Conservation (phyloP, 2,113 vertebrate species). For the Gavia stellata region DNA sequence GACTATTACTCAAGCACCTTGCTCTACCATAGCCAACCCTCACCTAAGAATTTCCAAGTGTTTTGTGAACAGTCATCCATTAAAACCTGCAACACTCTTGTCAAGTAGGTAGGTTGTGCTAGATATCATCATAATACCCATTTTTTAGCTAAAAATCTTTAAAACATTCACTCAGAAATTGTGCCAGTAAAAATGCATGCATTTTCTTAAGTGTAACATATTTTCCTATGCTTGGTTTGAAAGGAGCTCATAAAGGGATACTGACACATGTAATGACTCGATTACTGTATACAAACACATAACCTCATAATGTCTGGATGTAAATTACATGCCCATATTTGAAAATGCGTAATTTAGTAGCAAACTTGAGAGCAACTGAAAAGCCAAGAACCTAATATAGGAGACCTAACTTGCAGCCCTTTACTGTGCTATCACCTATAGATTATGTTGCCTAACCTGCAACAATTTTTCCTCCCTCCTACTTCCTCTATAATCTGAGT, state of each 20-base stretch:
- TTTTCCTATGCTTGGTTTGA: neutral
- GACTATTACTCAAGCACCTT: neutral
- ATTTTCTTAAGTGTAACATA: neutral
- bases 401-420: neutral
- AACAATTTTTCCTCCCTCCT: neutral
- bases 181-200: neutral
- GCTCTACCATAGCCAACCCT: neutral
- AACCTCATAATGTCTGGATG: neutral
- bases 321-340: neutral
- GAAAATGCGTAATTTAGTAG: neutral
- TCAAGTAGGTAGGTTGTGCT: neutral
- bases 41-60: neutral
- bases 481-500: neutral
- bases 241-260: neutral
- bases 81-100: neutral
- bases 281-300: neutral
- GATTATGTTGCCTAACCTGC: neutral
- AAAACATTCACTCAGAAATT: neutral
- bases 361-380: neutral
- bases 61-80: neutral
- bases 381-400: neutral
- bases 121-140: neutral
- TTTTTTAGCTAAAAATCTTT: neutral
- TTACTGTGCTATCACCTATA: neutral
- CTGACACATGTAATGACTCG: neutral